These are phyloP conservation scores for Limnodromus scolopaceus DNA, from an alignment of 2,797 vertebrate species.

Conservation along the genomic window DNA sequence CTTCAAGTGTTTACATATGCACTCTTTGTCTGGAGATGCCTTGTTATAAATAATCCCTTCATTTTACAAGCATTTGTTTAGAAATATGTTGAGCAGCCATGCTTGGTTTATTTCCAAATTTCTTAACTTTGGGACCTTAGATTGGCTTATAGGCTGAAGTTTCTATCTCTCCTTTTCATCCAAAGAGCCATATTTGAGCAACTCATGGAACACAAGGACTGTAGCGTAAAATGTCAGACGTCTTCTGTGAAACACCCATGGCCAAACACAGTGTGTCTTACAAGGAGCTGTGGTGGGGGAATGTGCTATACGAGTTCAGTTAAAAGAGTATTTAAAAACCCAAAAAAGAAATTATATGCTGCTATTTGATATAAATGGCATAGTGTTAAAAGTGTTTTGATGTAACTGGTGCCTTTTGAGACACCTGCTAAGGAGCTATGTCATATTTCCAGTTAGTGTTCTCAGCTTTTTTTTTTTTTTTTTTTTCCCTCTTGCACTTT, in stretches of 20 bases:
- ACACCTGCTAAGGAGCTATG: not conserved
- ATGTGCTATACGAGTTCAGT: not conserved
- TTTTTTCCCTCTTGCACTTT: not conserved
- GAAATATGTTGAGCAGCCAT: not conserved
- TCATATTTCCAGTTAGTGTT: not conserved
- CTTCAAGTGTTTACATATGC: not conserved
- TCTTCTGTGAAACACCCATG: fast-evolving
- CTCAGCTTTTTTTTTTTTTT: fast-evolving
- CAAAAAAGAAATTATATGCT: not conserved
- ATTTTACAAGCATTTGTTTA: constrained; percentile 21
- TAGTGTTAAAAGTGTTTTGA: not conserved
- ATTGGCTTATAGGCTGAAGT: not conserved
- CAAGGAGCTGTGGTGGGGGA: not conserved
- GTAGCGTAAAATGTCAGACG: not conserved
- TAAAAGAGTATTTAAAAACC: not conserved
- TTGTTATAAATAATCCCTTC: constrained; percentile 23
- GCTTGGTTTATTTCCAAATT: constrained; percentile 12
- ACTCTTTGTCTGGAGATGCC: not conserved
- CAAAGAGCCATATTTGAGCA: not conserved
- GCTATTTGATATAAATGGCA: not conserved
- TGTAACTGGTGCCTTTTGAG: not conserved
- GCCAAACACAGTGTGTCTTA: not conserved
- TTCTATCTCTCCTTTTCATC: not conserved
- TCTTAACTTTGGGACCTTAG: not conserved
- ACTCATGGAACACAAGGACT: not conserved